Evolutionary conservation across 2,797 vertebrate genomes (phyloP).

Genomic region (Rhinoraja longicauda): DNA sequence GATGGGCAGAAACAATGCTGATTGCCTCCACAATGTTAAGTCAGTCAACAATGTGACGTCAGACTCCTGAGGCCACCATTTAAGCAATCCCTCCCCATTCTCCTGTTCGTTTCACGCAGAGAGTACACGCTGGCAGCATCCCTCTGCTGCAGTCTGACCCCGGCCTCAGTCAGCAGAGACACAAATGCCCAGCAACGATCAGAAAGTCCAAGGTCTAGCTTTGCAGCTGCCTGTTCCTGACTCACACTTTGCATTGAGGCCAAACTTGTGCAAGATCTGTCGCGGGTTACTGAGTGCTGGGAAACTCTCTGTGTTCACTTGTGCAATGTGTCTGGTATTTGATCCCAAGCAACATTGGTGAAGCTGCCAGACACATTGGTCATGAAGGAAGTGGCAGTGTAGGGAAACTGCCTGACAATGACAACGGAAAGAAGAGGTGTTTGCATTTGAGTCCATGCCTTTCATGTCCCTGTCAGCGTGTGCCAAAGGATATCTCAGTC

Average conservation of each 20-base stretch:
- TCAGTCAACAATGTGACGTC: not conserved
- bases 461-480: no score
- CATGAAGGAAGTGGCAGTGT: not conserved
- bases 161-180: no score
- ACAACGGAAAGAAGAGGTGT: no score
- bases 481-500: no score
- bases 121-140: not conserved
- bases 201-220: not conserved
- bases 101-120: accelerated
- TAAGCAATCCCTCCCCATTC: not conserved
- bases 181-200: not conserved
- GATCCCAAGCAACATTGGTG: not conserved
- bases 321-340: not conserved
- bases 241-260: not conserved
- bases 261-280: not conserved
- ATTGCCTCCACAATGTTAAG: no score
- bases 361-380: not conserved
- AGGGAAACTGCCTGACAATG: not conserved
- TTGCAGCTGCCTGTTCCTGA: not conserved
- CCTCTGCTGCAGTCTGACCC: no score
- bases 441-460: no score
- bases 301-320: not conserved
- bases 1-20: no score
- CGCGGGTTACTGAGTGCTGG: not conserved
- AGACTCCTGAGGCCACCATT: not conserved